phyloP scores from a whole-genome alignment of 2,113 vertebrate genomes.

The Sterna hirundo region DNA sequence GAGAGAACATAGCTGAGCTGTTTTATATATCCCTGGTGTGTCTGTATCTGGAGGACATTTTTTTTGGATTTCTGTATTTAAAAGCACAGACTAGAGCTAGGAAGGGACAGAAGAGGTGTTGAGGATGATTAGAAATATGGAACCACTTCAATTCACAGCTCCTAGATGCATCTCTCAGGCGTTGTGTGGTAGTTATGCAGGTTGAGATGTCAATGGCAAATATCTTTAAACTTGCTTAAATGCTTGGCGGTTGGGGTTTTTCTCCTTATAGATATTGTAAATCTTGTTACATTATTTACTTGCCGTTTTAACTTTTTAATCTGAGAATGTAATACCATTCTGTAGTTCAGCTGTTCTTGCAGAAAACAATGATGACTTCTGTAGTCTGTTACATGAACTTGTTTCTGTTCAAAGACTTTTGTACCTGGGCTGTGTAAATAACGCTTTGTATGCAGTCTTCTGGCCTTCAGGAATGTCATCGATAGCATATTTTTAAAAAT shows the following conservation, averaged over 20 bases:
- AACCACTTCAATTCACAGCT: background rate
- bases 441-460: constrained; percentile 26
- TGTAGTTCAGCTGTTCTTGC: background rate
- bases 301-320: background rate
- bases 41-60: background rate
- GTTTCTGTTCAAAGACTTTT: constrained; percentile 27
- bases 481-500: constrained; percentile 2
- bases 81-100: background rate
- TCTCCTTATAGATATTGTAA: background rate
- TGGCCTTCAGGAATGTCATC: background rate
- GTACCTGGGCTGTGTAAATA: constrained; percentile 54
- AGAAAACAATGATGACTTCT: background rate
- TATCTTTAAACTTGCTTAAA: background rate
- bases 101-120: background rate
- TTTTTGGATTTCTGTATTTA: background rate
- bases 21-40: background rate
- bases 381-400: constrained; percentile 1
- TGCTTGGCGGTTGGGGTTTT: rapidly evolving
- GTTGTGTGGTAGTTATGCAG: background rate
- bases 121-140: background rate
- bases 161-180: background rate
- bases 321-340: background rate
- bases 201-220: background rate
- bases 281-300: background rate
- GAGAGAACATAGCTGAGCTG: background rate